Percentiles rank a stretch among this genome's conserved stretches.
These are phyloP conservation scores for Polyodon spathula DNA, from an alignment of 2,113 vertebrate species.

Conservation along the genomic window DNA sequence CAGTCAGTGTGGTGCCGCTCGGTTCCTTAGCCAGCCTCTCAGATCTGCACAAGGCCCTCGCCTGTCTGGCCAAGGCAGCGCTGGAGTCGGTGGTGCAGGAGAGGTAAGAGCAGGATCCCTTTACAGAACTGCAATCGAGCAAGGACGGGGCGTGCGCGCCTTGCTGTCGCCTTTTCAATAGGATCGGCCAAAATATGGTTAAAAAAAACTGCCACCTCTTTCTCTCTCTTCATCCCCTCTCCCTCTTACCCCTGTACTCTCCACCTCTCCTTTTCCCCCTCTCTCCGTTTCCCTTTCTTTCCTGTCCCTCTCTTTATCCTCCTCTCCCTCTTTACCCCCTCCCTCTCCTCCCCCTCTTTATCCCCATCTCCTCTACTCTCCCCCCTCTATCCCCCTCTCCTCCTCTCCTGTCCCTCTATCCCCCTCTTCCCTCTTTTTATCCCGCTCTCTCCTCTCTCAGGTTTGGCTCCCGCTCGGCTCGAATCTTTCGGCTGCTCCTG, in stretches of 20 bases:
- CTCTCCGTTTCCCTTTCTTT: conserved; percentile 12
- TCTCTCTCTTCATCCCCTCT: too few relatives aligned
- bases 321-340: background rate
- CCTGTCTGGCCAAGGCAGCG: conserved; percentile 72
- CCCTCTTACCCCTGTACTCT: too few relatives aligned
- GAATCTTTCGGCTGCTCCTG: conserved; percentile 79
- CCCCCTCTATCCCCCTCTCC: background rate
- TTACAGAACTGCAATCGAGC: too few relatives aligned
- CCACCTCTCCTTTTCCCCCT: too few relatives aligned
- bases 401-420: conserved; percentile 7
- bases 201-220: too few relatives aligned
- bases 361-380: too few relatives aligned
- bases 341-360: background rate
- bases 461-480: conserved; percentile 82
- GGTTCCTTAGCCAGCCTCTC: conserved; percentile 46
- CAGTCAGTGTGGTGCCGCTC: rapidly evolving
- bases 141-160: background rate
- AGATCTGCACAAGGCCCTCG: conserved; percentile 77
- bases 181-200: conserved; percentile 4
- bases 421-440: too few relatives aligned
- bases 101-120: conserved; percentile 72
- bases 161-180: background rate
- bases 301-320: too few relatives aligned
- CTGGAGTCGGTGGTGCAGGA: conserved; percentile 89
- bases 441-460: conserved; percentile 39